Percentiles rank a stretch among this genome's conserved stretches.
These are phyloP conservation scores for Clarias laeviceps DNA, from an alignment of 2,797 vertebrate species.

Conservation along the genomic window DNA sequence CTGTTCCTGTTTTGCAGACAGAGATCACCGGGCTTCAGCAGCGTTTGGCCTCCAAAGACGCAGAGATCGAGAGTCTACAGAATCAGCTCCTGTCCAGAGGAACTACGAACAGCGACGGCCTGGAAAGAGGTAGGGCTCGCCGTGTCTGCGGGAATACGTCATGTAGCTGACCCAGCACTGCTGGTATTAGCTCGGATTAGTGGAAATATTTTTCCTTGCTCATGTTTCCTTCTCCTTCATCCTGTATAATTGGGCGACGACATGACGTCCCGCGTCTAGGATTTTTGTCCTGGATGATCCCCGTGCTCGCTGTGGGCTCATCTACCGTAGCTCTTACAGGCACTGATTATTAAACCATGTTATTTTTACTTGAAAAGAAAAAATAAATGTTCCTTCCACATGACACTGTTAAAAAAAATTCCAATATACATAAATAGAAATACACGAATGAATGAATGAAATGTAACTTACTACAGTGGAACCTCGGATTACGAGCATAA, in stretches of 20 bases:
- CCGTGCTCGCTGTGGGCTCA: background rate
- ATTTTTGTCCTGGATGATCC: background rate
- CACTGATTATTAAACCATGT: background rate
- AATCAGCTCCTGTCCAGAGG: constrained; percentile 84
- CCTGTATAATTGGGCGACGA: background rate
- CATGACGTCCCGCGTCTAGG: background rate
- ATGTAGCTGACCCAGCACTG: background rate
- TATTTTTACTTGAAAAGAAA: background rate
- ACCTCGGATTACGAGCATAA: too few relatives aligned
- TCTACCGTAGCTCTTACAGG: background rate
- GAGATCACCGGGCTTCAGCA: constrained; percentile 91
- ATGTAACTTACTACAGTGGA: too few relatives aligned
- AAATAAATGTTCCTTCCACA: background rate
- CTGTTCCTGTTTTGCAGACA: constrained; percentile 71
- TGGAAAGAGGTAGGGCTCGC: constrained; percentile 82
- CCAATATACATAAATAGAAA: too few relatives aligned
- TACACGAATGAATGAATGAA: too few relatives aligned
- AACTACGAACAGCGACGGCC: constrained; percentile 71
- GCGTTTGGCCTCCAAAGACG: constrained; percentile 86
- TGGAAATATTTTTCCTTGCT: background rate
- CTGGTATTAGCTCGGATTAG: background rate
- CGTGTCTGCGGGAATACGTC: background rate
- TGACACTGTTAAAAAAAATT: too few relatives aligned
- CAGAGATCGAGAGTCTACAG: constrained; percentile 90
- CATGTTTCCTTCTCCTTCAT: background rate